Conservation (phyloP, 2,888 invertebrate genomes). For the Morpho helenor region DNA sequence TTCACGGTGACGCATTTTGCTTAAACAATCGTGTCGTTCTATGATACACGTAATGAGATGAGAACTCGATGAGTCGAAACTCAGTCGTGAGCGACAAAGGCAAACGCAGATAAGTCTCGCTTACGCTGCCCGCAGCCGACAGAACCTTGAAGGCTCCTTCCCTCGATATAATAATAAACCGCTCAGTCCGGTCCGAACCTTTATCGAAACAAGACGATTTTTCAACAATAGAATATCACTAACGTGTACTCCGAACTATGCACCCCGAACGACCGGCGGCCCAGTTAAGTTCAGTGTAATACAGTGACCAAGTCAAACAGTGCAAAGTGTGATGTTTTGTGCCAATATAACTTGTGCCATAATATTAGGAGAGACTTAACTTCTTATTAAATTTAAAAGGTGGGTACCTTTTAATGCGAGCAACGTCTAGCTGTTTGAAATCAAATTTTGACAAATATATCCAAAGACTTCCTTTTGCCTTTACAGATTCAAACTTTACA, state of each 20-base stretch:
- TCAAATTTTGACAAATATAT: too few species aligned
- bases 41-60: constrained; percentile 36
- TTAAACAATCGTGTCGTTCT: constrained; percentile 27
- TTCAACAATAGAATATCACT: constrained; percentile 35
- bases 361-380: constrained; percentile 45
- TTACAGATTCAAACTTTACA: too few species aligned
- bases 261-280: constrained; percentile 36
- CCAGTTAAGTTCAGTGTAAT: constrained; percentile 37
- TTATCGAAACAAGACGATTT: constrained; percentile 67
- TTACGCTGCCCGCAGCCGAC: constrained; percentile 59
- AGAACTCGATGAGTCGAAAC: constrained; percentile 27
- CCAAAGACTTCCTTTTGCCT: too few species aligned
- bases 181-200: constrained; percentile 71
- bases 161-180: constrained; percentile 70
- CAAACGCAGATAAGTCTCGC: constrained; percentile 62
- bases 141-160: constrained; percentile 73
- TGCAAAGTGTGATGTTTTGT: constrained; percentile 74
- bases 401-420: constrained; percentile 35
- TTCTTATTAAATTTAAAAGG: constrained; percentile 51
- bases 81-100: constrained; percentile 55
- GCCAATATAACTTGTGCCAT: constrained; percentile 62
- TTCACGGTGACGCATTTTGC: constrained; percentile 3
- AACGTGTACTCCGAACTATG: constrained; percentile 34
- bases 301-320: constrained; percentile 49
- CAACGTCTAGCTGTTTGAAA: too few species aligned